phyloP scores from a whole-genome alignment of 2,113 vertebrate species.

The Aspidoscelis tigris region DNA sequence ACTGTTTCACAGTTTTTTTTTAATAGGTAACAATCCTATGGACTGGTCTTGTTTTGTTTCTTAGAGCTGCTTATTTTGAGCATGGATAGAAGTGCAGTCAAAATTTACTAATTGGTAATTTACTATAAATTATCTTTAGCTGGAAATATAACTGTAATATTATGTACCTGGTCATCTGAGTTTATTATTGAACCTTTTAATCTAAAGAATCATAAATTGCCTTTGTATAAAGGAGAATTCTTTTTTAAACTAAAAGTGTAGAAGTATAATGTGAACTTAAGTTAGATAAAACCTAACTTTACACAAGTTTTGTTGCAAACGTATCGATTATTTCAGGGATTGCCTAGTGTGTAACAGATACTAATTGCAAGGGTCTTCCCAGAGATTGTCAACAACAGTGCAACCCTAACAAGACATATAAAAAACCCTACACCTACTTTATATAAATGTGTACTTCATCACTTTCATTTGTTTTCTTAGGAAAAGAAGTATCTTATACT shows the following conservation, averaged over 20 bases:
- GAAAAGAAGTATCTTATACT: background rate
- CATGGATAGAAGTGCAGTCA: background rate
- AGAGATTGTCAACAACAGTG: conserved; percentile 17
- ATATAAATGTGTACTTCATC: background rate
- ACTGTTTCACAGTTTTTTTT: background rate
- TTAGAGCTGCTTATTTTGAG: background rate
- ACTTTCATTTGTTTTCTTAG: background rate
- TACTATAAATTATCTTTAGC: background rate
- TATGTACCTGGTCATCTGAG: background rate
- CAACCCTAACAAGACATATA: conserved; percentile 35
- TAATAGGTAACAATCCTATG: background rate
- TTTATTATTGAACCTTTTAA: background rate
- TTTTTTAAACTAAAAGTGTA: background rate
- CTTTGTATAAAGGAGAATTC: background rate
- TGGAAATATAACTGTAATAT: background rate
- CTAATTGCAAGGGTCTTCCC: conserved; percentile 13
- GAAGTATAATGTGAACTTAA: background rate
- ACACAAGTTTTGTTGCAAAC: conserved; percentile 35
- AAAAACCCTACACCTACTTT: background rate
- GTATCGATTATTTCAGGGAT: background rate
- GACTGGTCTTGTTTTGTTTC: background rate
- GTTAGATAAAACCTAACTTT: conserved; percentile 37
- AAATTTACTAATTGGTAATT: background rate
- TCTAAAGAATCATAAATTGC: background rate
- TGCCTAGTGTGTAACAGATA: conserved; percentile 50